Conservation (phyloP, 2,797 vertebrate genomes). For the Anas acuta region DNA sequence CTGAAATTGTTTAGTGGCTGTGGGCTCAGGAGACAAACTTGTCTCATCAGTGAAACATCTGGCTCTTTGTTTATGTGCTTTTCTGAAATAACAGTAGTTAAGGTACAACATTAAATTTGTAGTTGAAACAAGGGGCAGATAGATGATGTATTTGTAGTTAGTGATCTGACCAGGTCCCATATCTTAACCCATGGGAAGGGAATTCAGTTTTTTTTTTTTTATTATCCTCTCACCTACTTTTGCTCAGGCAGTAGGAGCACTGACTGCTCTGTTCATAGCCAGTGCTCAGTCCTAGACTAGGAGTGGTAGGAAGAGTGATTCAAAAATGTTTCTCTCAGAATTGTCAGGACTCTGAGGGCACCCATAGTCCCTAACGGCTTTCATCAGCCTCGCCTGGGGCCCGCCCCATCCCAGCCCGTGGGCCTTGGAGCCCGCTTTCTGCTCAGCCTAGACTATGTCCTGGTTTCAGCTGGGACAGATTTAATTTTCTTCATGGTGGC, state of each 20-base stretch:
- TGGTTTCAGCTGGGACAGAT: too few relatives aligned
- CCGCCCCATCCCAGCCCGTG: accelerated
- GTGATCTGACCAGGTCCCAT: background rate
- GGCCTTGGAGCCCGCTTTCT: background rate
- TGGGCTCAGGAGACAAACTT: background rate
- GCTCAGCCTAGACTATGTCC: too few relatives aligned
- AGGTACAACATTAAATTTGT: background rate
- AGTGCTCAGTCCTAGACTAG: background rate
- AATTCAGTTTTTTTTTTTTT: background rate
- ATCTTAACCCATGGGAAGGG: background rate
- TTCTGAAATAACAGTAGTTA: background rate
- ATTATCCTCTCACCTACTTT: background rate
- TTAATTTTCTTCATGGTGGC: too few relatives aligned
- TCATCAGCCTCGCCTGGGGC: background rate
- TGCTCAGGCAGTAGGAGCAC: background rate
- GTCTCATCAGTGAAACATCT: background rate
- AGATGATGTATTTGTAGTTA: background rate
- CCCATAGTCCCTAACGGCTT: background rate
- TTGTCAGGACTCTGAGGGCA: background rate
- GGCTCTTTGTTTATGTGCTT: background rate
- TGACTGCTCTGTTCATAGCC: too few relatives aligned
- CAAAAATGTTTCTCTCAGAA: background rate
- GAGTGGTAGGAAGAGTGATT: background rate
- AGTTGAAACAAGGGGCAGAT: background rate
- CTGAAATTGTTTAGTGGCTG: background rate